Evolutionary conservation across 2,113 vertebrate species (phyloP), one percentile per base, ranked within the genome.

Genomic region (Smithornis capensis): DNA sequence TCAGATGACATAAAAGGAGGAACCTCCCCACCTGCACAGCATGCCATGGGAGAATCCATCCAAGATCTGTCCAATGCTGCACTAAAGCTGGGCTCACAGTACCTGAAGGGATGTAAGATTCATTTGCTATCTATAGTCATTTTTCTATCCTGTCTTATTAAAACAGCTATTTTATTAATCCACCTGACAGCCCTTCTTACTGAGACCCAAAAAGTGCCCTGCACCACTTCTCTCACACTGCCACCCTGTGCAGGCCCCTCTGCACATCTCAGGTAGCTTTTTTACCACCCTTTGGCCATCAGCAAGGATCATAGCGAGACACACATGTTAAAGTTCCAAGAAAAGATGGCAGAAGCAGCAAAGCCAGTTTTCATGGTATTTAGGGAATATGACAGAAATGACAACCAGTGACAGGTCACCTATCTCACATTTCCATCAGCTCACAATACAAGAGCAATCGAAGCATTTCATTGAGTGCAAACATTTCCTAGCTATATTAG

Each of bases 81-180:
- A 19, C 0, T 0, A 57, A 25, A 0, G 5, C 0, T 4, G 33
- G 33, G 31, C 42, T 85, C 52, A 28, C 28, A 40, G 35, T 2
- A 2, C 33, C 40, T 38, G 23, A 53, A 60, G 19, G 40, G 14
- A 68, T 29, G 19, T 31, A 40, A 45, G 27, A 9, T 70, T 33
- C 70, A 17, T 21, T 80, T 24, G 5, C 23, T 75, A 13, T 59
- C 11, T 59, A 2, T 38, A 23, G 59, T 17, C 29, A 16, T 69
- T 59, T 55, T 62, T 31, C 21, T 78, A 67, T 19, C 31, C 44
- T 55, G 14, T 13, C 57, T 81, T 76, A 81, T 14, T 78, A 49
- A 64, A 92, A 37, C 23, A 64, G 14, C n/a, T 57, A 17, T 38
- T 82, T 85, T 42, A 76, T 38, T 55, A 59, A 53, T 29, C 27